Base-by-base conservation (phyloP, 2,113 vertebrate genomes). In the Oreochromis tanganicae region DNA sequence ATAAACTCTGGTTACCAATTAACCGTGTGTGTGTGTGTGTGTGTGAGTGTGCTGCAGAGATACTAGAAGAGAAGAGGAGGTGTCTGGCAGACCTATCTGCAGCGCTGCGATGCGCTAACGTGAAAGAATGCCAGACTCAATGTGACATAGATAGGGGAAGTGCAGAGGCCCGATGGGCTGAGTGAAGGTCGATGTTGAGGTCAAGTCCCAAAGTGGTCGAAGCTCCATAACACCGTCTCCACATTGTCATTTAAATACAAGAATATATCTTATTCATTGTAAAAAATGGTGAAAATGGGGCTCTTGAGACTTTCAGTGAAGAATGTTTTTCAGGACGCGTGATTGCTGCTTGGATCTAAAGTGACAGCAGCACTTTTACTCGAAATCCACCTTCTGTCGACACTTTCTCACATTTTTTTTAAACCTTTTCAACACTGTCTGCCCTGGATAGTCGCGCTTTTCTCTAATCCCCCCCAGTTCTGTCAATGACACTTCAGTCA, bases 51-150 rank as follows among this genome's bases (percentile, higher is more conserved):
- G 85, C 13, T 78, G 32, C 54, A 89, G 85, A 94, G 93, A 93
- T 86, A 91, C 87, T 86, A 50, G 84, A 83, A 86, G 91, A 89
- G 90, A 50, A 48, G 84, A 83, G 87, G 85, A 82, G 95, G 94
- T 90, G 93, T 93, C 94, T 94, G 94, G 94, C 91, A 95, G 93
- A 93, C 92, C 94, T 96, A 96, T 97, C 97, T 96, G 91, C 17
- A 86, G 81, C 91, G 85, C 94, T 91, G 92, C 85, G 92, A 96
- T 96, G 96, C 95, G 95, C 96, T 96, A 97, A 97, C 95, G 96
- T 96, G 96, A 96, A 95, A 96, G 96, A 97, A 97, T 97, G 95
- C 93, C 91, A 91, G 96, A 93, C 96, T 95, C 94, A 96, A 89
- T 89, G 94, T 80, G 94, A 94, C 91, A 89, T 87, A 96, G 97